Evolutionary conservation across 2,113 vertebrate species (phyloP).

Genomic region (Thalassoma bifasciatum): DNA sequence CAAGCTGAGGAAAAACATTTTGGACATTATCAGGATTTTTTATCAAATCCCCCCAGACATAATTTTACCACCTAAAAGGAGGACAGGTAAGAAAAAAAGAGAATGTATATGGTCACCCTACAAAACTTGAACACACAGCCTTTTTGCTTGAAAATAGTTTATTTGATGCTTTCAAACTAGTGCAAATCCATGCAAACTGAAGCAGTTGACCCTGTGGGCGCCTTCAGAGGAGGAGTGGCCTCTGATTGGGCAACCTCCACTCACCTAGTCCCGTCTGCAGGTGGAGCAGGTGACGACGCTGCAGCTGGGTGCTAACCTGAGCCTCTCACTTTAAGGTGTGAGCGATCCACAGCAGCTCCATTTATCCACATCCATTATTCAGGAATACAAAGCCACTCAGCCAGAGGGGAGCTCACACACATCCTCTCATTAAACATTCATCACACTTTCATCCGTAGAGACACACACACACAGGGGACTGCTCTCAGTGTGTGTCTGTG

Average conservation of each 20-base stretch:
- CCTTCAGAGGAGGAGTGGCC: slow-evolving; percentile 12
- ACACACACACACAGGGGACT: slow-evolving; percentile 31
- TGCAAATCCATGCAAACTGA: slow-evolving; percentile 82
- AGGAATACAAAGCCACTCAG: slow-evolving; percentile 78
- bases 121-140: no score
- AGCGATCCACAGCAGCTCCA: slow-evolving; percentile 63
- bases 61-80: no score
- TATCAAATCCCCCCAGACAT: no score
- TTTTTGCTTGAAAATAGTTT: slow-evolving; percentile 71
- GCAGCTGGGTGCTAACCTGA: slow-evolving; percentile 22
- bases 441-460: slow-evolving; percentile 35
- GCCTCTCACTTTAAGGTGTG: slow-evolving; percentile 35
- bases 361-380: slow-evolving; percentile 79
- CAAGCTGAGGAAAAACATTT: no score
- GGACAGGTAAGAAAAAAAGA: no score
- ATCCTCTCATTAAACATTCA: slow-evolving; percentile 67
- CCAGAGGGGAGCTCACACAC: slow-evolving; percentile 67
- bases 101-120: no score
- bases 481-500: slow-evolving; percentile 14
- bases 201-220: slow-evolving; percentile 40
- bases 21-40: no score
- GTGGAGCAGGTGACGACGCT: slow-evolving; percentile 11
- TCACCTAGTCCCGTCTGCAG: slow-evolving; percentile 14
- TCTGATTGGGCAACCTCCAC: neutral
- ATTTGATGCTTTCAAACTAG: slow-evolving; percentile 70